phyloP scores from a whole-genome alignment of 2,113 vertebrate species.

The Bombycilla garrulus region DNA sequence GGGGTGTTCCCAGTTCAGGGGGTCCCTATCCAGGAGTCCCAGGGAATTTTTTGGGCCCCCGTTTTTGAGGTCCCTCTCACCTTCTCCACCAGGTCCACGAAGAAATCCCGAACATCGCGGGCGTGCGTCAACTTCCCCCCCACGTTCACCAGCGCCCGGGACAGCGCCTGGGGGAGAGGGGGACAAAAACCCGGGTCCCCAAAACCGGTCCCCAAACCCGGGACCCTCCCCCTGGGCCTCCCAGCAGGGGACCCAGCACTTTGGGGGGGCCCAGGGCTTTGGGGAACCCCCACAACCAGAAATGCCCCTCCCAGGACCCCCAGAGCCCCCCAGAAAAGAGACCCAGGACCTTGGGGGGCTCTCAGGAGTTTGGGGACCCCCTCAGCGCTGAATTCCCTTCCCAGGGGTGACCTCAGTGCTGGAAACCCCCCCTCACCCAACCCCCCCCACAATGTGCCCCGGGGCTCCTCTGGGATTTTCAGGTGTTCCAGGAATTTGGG shows the following conservation, averaged over 20 bases:
- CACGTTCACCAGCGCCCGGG: not conserved
- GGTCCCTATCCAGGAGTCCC: not conserved
- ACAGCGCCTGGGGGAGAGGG: not conserved
- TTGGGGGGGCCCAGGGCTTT: fast-evolving
- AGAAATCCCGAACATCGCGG: not conserved
- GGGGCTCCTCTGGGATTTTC: not conserved
- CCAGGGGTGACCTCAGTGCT: fast-evolving
- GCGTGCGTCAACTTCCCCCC: not conserved
- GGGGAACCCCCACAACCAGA: not conserved
- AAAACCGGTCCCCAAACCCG: not conserved
- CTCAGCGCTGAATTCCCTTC: not conserved
- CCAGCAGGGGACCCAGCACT: fast-evolving
- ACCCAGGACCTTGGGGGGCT: not conserved
- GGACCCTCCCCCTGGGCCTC: too few relatives aligned
- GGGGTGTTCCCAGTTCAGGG: too few relatives aligned
- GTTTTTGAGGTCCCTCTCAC: not conserved
- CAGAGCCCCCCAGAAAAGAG: not conserved
- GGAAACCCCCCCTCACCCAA: too few relatives aligned
- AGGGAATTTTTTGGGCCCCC: fast-evolving
- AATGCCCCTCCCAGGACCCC: not conserved
- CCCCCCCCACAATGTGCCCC: not conserved
- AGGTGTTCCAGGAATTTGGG: not conserved
- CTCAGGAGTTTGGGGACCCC: not conserved
- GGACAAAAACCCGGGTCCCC: too few relatives aligned
- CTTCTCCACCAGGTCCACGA: not conserved